phyloP scores from a whole-genome alignment of 2,888 invertebrate genomes.

The Eudasyphora cyanicolor region DNA sequence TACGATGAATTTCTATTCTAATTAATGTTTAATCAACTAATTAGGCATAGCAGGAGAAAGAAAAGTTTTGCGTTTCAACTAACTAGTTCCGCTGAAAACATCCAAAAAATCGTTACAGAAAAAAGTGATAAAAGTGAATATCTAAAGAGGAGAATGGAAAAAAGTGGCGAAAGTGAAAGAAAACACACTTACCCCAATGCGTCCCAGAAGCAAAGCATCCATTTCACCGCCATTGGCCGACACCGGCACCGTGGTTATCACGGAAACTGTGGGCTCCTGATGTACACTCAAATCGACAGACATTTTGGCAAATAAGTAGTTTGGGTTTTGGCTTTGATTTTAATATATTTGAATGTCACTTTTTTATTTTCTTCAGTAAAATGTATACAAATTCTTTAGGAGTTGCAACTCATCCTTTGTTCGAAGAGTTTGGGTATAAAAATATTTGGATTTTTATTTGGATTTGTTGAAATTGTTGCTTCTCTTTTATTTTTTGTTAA shows the following conservation, averaged over 20 bases:
- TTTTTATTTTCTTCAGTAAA: too few species aligned
- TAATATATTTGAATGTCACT: too few species aligned
- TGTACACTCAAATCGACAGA: constrained; percentile 77
- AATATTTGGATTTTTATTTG: constrained; percentile 43
- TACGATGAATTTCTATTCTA: background rate
- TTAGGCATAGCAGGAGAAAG: background rate
- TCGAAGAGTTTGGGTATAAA: constrained; percentile 56
- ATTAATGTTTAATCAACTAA: constrained; percentile 9
- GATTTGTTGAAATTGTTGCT: constrained; percentile 23
- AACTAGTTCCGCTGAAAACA: constrained; percentile 1
- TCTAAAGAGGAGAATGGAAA: background rate
- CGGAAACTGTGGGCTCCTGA: constrained; percentile 77
- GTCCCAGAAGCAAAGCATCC: constrained; percentile 88
- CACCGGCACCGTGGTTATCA: constrained; percentile 77
- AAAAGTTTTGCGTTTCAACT: constrained; percentile 44
- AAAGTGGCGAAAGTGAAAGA: background rate
- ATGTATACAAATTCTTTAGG: constrained; percentile 15
- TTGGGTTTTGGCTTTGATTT: constrained; percentile 22
- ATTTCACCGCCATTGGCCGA: constrained; percentile 85
- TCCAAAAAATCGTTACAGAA: constrained; percentile 4
- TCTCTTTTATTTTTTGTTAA: constrained; percentile 18
- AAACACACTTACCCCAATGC: constrained; percentile 86
- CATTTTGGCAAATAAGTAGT: constrained; percentile 69
- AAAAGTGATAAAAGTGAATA: background rate
- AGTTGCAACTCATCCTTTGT: constrained; percentile 24